A percentile compares a stretch with the other conserved stretches of the same genome.
Conservation (phyloP, 2,888 invertebrate genomes). For the Entomobrya multifasciata region DNA sequence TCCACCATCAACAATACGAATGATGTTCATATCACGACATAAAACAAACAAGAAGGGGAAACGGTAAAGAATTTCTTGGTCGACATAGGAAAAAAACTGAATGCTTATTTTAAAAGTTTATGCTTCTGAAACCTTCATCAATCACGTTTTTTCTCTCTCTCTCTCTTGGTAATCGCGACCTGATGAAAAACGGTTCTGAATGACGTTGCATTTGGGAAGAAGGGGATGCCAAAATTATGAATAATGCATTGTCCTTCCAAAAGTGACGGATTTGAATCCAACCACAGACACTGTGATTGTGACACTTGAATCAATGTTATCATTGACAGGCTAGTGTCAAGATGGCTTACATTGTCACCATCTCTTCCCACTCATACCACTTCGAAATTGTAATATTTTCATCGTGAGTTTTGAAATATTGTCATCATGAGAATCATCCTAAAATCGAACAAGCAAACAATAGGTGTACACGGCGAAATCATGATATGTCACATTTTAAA, state of each 20-base stretch:
- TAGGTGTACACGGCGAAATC: neutral
- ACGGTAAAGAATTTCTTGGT: slow-evolving; percentile 10
- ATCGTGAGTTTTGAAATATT: neutral
- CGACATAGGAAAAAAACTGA: neutral
- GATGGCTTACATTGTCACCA: neutral
- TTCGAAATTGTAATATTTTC: too few species aligned
- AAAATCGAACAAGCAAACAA: neutral
- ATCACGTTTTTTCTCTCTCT: slow-evolving; percentile 46
- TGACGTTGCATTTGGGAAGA: slow-evolving; percentile 31
- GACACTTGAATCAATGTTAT: neutral
- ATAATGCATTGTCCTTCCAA: slow-evolving; percentile 5
- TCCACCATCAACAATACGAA: slow-evolving; percentile 11
- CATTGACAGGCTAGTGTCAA: neutral
- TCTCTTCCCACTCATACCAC: neutral
- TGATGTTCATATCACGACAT: slow-evolving; percentile 32
- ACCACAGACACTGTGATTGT: slow-evolving; percentile 3
- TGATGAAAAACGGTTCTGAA: slow-evolving; percentile 59
- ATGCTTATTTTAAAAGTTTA: neutral
- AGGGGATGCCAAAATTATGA: slow-evolving; percentile 31
- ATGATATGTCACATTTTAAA: too few species aligned
- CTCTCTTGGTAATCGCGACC: slow-evolving; percentile 34
- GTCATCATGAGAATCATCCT: neutral
- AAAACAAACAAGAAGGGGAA: slow-evolving; percentile 29
- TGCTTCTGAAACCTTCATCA: slow-evolving; percentile 50
- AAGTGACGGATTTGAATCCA: neutral